Evolutionary conservation across 37 sponge, comb jelly and placozoan species (phyloP), one percentile per base, ranked within the genome.

Genomic region (Ianthella basta): DNA sequence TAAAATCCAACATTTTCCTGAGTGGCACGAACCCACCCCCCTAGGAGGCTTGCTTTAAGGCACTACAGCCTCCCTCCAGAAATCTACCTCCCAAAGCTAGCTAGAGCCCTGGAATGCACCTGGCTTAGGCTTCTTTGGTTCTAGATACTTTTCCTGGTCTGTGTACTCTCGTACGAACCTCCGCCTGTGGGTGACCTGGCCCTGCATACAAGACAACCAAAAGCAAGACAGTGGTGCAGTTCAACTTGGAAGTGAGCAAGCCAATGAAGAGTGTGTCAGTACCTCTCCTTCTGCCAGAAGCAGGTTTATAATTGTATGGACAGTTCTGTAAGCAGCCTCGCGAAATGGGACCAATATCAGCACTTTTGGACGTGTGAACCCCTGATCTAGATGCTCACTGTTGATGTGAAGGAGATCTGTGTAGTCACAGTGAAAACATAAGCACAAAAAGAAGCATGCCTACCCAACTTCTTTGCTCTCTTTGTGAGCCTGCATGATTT

Each of bases 311-410:
- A 91, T 41, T 24, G 86, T 83, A 35, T 88, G 64, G 32, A 97
- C 84, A 14, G 84, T 80, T 10, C 78, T 53, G 15, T 87, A 81
- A 19, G 99, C 99, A 30, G 92, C 63, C 30, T 97, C 88, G 24
- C 97, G 87, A 86, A 99, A 99, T 19, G 99, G 99, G n/a, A 93
- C 40, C 24, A 99, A 82, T 23, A 97, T 84, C 6, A 99, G 88
- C 2, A 97, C 92, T 75, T 95, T 93, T 12, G 99, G 99, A 2
- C 99, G 84, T 37, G 96, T 97, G 33, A 97, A 84, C 16, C 99
- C 99, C 72, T 99, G 99, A 41, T 99, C 99, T 55, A 86, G 81
- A 57, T 83, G 30, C 56, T 92, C 93, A 19, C 94, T 93, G 55
- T 8, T 35, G 0, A 59, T 32, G 20, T 25, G 15, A 24, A 21